These are phyloP conservation scores for Triops longicaudatus DNA, from an alignment of 1,140 invertebrate species.

Conservation along the genomic window DNA sequence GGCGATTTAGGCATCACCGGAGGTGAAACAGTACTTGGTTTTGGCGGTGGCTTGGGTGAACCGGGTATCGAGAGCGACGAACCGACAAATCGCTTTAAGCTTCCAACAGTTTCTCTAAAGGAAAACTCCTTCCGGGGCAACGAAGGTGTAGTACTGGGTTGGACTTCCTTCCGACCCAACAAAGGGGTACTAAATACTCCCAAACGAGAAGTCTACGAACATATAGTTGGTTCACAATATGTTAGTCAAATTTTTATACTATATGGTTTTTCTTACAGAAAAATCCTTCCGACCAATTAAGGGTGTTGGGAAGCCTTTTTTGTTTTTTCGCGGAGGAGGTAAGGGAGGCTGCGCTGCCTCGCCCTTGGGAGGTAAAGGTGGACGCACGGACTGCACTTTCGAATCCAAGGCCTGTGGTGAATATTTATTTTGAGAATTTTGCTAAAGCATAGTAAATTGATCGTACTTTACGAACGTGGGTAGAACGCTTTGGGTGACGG, in stretches of 20 bases:
- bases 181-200: slow-evolving; percentile 22
- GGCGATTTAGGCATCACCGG: slow-evolving; percentile 28
- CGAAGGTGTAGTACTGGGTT: slow-evolving; percentile 28
- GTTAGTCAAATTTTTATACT: not conserved
- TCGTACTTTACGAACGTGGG: slow-evolving; percentile 62
- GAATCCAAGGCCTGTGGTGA: slow-evolving; percentile 34
- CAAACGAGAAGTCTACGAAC: slow-evolving; percentile 21
- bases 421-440: not conserved
- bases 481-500: slow-evolving; percentile 74
- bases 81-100: slow-evolving; percentile 43
- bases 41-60: slow-evolving; percentile 22
- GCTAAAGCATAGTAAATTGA: not conserved
- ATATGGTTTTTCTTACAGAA: slow-evolving; percentile 1
- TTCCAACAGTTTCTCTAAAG: slow-evolving; percentile 42
- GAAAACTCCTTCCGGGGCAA: slow-evolving; percentile 37
- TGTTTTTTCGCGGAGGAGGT: slow-evolving; percentile 69
- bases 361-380: slow-evolving; percentile 70
- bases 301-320: slow-evolving; percentile 24
- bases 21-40: slow-evolving; percentile 24
- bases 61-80: slow-evolving; percentile 38
- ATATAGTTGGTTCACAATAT: slow-evolving; percentile 14
- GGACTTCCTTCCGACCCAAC: slow-evolving; percentile 22
- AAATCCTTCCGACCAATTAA: slow-evolving; percentile 26
- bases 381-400: slow-evolving; percentile 44
- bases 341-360: slow-evolving; percentile 56